These are phyloP conservation scores for Silurus asotus DNA, from an alignment of 2,113 vertebrate genomes.

Conservation along the genomic window DNA sequence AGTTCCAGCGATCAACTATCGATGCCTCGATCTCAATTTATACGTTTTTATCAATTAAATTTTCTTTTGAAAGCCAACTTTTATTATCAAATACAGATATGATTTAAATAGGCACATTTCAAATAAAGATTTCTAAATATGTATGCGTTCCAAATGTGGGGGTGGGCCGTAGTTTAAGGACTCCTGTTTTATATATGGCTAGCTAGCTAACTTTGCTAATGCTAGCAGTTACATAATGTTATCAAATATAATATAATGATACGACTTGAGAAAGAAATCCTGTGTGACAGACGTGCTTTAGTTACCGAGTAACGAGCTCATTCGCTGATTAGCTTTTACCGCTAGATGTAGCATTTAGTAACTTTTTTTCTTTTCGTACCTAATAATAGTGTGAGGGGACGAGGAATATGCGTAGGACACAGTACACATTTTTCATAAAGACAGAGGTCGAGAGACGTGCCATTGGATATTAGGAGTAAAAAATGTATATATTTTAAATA, in stretches of 20 bases:
- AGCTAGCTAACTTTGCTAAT: neutral
- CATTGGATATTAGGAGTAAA: neutral
- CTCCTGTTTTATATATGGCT: neutral
- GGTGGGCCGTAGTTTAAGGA: too few species aligned
- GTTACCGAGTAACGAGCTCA: neutral
- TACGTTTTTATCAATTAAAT: too few species aligned
- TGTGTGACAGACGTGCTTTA: neutral
- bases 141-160: too few species aligned
- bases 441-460: neutral
- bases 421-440: neutral
- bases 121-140: too few species aligned
- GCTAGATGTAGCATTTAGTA: neutral
- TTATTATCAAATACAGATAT: too few species aligned
- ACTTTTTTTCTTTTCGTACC: neutral
- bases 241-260: neutral
- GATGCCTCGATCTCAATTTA: too few species aligned
- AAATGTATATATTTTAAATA: neutral
- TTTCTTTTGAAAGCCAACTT: too few species aligned
- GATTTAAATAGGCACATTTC: too few species aligned
- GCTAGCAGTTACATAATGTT: neutral
- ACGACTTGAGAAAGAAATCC: neutral
- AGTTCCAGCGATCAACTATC: too few species aligned
- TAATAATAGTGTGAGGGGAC: neutral
- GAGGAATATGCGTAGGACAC: neutral
- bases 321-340: neutral